phyloP scores from a whole-genome alignment of 2,797 vertebrate species.

The Pangasius djambal region DNA sequence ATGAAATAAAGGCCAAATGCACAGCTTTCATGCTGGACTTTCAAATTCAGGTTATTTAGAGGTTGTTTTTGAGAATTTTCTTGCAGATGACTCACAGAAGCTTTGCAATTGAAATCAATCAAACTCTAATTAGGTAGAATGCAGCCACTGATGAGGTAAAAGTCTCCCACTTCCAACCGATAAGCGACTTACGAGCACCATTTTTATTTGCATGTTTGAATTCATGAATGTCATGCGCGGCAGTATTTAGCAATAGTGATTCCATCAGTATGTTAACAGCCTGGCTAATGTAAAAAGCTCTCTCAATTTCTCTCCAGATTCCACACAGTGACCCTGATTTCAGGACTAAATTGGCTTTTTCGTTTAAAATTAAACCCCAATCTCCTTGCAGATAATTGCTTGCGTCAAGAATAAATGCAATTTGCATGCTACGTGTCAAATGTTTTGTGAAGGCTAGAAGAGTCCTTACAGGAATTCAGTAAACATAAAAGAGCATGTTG shows the following conservation, averaged over 20 bases:
- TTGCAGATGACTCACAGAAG: slow-evolving; percentile 35
- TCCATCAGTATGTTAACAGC: slow-evolving; percentile 44
- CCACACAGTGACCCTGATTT: slow-evolving; percentile 28
- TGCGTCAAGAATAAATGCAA: slow-evolving; percentile 22
- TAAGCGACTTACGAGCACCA: background rate
- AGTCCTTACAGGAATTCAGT: background rate
- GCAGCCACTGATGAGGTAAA: slow-evolving; percentile 55
- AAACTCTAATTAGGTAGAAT: slow-evolving; percentile 50
- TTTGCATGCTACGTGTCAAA: background rate
- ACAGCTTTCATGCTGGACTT: slow-evolving; percentile 18
- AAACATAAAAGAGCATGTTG: background rate
- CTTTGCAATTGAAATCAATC: slow-evolving; percentile 53
- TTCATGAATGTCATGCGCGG: slow-evolving; percentile 41
- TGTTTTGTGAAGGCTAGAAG: background rate
- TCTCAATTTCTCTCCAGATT: slow-evolving; percentile 48
- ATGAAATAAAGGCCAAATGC: background rate
- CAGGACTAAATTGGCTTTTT: slow-evolving; percentile 39
- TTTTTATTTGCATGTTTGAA: slow-evolving; percentile 39
- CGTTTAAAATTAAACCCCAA: slow-evolving; percentile 31
- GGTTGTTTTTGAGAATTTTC: slow-evolving; percentile 27
- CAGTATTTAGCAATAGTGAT: slow-evolving; percentile 39
- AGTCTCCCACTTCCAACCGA: slow-evolving; percentile 39
- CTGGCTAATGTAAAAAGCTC: slow-evolving; percentile 54
- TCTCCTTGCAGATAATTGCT: slow-evolving; percentile 38
- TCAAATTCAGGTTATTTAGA: slow-evolving; percentile 28